Base-by-base conservation (phyloP, 2,113 vertebrate species). In the Hippopotamus amphibius region DNA sequence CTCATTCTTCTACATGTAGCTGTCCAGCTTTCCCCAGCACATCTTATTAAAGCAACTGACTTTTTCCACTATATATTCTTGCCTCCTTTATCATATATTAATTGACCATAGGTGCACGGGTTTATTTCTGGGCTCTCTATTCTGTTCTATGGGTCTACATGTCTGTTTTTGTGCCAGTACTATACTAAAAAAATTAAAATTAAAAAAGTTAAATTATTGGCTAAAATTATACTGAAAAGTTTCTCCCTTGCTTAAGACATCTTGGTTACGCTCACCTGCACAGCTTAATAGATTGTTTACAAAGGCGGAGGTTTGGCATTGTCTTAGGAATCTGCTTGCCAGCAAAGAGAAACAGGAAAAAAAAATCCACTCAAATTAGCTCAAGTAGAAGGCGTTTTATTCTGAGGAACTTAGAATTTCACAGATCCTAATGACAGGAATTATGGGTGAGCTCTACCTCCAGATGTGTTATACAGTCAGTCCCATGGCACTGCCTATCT, bases 311-410 rank as follows among this genome's bases (percentile, higher is more conserved):
- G 43, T 55, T 85, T 55, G 10, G 3, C 13, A 8, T 53, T 89
- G 12, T 82, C 65, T 92, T 77, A 59, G 71, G 37, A 91, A 85
- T 85, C 33, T 41, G 37, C n/a, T 83, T 93, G n/a, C 37, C 28
- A 48, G 57, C 16, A 30, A 14, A 77, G 10, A 50, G 5, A 50
- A 41, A 24, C 28, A 33, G 14, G 24, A 2, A 10, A 30, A 74
- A 76, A 14, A 43, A 79, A 69, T 55, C n/a, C 21, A 88, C 22
- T 83, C 12, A 87, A 46, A 68, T 63, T 84, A 69, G n/a, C 30
- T 74, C 66, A 88, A 88, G 22, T 28, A 43, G 76, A 88, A 81
- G 0, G 10, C 76, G 6, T 43, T 95, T 97, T 95, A 76, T 88
- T 71, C 46, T 77, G 30, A 89, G 63, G n/a, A 90, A 63, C 19